phyloP scores from a whole-genome alignment of 2,888 invertebrate species.

The Drosophila macrospina region DNA sequence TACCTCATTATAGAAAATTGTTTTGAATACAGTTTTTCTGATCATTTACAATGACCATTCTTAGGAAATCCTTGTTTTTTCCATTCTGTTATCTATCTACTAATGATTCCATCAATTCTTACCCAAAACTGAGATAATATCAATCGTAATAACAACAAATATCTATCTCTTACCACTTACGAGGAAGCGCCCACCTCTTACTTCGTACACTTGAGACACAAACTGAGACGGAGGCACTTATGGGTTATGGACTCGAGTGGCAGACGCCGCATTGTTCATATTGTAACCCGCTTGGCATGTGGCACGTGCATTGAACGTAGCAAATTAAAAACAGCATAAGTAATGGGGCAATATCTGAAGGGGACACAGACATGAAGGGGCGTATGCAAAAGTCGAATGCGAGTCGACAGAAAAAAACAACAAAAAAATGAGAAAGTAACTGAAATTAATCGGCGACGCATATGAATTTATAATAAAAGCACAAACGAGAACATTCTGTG shows the following conservation, averaged over 20 bases:
- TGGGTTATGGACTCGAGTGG: conserved; percentile 30
- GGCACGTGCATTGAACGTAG: conserved; percentile 69
- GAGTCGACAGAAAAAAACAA: conserved; percentile 22
- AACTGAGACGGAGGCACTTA: conserved; percentile 16
- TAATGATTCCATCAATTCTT: not conserved
- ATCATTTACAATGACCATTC: not conserved
- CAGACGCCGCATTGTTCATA: conserved; percentile 42
- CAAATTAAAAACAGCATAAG: conserved; percentile 76
- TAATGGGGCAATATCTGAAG: conserved; percentile 59
- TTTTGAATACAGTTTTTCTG: not conserved
- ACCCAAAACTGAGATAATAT: not conserved
- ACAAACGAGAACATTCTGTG: conserved; percentile 63
- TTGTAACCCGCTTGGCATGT: conserved; percentile 19
- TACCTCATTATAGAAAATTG: not conserved
- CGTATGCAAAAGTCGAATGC: conserved; percentile 13
- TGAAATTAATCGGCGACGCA: conserved; percentile 76
- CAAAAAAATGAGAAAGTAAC: conserved; percentile 48
- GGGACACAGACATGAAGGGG: not conserved
- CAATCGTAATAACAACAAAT: not conserved
- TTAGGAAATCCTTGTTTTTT: not conserved
- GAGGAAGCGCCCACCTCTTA: not conserved
- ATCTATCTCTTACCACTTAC: not conserved
- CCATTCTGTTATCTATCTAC: not conserved
- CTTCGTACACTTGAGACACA: conserved; percentile 17
- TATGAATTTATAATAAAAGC: conserved; percentile 74